Evolutionary conservation across 1,140 invertebrate species (phyloP), one percentile per base, ranked within the genome.

Genomic region (Akabosia matsudoensis): DNA sequence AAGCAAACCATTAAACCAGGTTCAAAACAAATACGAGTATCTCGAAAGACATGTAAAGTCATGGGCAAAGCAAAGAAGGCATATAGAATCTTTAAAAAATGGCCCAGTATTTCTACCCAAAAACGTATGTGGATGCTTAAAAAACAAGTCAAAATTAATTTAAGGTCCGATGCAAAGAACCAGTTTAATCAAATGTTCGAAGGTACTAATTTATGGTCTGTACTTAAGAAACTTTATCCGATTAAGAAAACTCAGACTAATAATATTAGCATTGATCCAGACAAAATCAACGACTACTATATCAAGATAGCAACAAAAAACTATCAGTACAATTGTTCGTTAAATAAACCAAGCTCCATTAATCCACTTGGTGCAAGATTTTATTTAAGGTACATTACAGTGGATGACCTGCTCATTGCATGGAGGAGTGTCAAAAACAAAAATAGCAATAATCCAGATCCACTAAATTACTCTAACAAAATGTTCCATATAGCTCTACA

Each of bases 351-450:
- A 10, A 4, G 31, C 4, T 7, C 26, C n/a, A 13, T 67, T 2
- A 67, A 67, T 61, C 54, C 61, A 10, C 26, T 7, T 30, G 31
- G 31, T 7, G 31, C 2, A 67, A 28, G 31, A 31, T 67, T 67
- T 31, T 4, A 30, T 7, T 30, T 67, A 67, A 22, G 7, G 10
- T 4, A 28, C 7, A 4, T 67, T 67, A 7, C 1, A 30, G 4
- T 13, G 4, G 14, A 30, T 67, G 61, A 67, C 31, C 13, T 67
- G 3, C 22, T 30, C 13, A 4, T 22, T 51, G 70, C 70, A 7
- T 72, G 70, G 70, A 72, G 45, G 28, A 2, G 24, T 24, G 45
- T 72, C 16, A 72, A 72, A 22, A 72, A 72, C 34, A 45, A 37
- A 18, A 72, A 72, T 18, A 22, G 18, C 4, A n/a, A 4, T 13